Conservation (phyloP, 2,797 vertebrate species). For the Acanthurus lineatus region DNA sequence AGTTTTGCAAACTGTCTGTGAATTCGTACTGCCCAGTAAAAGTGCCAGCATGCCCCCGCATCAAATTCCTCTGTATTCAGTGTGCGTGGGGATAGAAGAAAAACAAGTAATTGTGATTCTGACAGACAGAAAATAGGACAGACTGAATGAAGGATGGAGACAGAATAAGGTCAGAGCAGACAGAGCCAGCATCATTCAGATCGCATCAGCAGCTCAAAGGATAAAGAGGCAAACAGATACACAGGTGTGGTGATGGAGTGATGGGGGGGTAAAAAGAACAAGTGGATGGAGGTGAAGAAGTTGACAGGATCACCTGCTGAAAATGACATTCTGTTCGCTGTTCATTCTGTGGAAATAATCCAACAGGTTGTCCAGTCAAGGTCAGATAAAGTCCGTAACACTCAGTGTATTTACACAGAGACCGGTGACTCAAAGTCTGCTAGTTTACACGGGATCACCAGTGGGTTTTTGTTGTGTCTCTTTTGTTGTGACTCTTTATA, state of each 20-base stretch:
- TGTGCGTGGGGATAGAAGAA: neutral
- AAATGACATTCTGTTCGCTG: neutral
- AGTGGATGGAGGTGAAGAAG: constrained; percentile 1
- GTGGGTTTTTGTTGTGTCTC: neutral
- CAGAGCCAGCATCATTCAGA: constrained; percentile 8
- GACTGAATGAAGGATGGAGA: constrained; percentile 34
- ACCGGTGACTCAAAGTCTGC: neutral
- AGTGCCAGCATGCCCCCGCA: neutral
- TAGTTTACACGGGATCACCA: neutral
- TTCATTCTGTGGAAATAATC: constrained; percentile 19
- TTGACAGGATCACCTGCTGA: constrained; percentile 1
- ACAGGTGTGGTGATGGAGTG: constrained; percentile 6
- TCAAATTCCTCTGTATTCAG: neutral
- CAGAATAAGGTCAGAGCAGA: constrained; percentile 49
- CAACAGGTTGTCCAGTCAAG: neutral
- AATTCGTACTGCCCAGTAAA: neutral
- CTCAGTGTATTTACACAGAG: neutral
- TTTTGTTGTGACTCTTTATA: neutral
- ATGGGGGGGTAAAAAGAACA: neutral
- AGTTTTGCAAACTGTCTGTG: neutral
- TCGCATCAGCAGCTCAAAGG: constrained; percentile 27
- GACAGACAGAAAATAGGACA: constrained; percentile 17
- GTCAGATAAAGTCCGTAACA: neutral
- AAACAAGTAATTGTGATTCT: constrained; percentile 24
- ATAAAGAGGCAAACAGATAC: constrained; percentile 29